Evolutionary conservation across 2,113 vertebrate genomes (phyloP).

Genomic region (Martes martes): DNA sequence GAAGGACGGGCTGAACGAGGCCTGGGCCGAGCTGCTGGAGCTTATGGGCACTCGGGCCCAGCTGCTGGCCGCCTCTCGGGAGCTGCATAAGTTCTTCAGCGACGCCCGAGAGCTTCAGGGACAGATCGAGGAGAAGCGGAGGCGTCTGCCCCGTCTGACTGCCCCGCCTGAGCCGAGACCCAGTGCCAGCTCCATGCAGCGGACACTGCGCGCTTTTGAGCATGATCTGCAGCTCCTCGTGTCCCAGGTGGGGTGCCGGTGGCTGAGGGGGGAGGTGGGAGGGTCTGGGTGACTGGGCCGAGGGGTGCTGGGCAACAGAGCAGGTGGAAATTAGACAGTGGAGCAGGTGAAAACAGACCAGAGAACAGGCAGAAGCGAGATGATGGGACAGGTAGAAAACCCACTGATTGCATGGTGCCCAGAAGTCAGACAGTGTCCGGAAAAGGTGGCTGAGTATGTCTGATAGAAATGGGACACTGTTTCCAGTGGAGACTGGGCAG

Average conservation of each 20-base stretch:
- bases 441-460: accelerated
- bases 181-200: constrained; percentile 89
- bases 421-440: background rate
- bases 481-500: background rate
- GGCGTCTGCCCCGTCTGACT: constrained; percentile 87
- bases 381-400: background rate
- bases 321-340: background rate
- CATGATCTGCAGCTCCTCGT: constrained; percentile 95
- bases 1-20: constrained; percentile 97
- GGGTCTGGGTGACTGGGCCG: accelerated
- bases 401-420: accelerated
- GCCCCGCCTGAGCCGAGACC: constrained; percentile 82
- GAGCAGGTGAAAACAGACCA: background rate
- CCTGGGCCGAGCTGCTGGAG: constrained; percentile 96
- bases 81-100: constrained; percentile 96
- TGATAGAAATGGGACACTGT: background rate
- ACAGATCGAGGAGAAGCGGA: constrained; percentile 94
- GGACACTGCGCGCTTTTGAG: constrained; percentile 91
- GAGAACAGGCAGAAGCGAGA: background rate
- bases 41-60: constrained; percentile 95
- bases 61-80: constrained; percentile 93
- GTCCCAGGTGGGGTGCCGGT: constrained; percentile 83
- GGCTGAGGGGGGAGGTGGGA: background rate
- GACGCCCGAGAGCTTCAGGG: constrained; percentile 91
- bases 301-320: background rate